Conservation (phyloP, 2,797 vertebrate species). For the Capromys pilorides region DNA sequence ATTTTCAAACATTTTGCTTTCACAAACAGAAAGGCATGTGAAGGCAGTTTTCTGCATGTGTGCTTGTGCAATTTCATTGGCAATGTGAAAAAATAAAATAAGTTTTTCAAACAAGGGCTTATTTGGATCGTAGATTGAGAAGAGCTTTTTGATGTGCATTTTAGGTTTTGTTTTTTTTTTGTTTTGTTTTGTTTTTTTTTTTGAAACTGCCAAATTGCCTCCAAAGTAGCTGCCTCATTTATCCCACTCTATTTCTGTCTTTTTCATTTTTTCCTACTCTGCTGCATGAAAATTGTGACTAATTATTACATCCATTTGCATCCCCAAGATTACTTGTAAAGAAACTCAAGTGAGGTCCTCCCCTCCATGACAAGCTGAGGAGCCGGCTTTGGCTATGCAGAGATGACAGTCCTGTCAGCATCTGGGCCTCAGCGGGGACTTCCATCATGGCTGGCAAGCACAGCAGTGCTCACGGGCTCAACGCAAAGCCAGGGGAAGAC, state of each 20-base stretch:
- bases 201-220: not conserved
- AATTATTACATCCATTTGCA: conserved; percentile 36
- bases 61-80: not conserved
- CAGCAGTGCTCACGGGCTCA: not conserved
- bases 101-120: not conserved
- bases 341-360: not conserved
- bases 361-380: not conserved
- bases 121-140: not conserved
- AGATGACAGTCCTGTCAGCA: not conserved
- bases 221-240: not conserved
- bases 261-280: conserved; percentile 30
- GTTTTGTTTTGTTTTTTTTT: not conserved
- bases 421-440: not conserved
- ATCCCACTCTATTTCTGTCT: not conserved
- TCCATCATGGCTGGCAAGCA: not conserved
- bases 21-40: not conserved
- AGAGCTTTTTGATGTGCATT: not conserved
- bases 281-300: conserved; percentile 29
- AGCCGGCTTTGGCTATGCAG: not conserved
- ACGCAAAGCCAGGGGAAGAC: not conserved
- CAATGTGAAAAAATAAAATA: not conserved
- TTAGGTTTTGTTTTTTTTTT: not conserved
- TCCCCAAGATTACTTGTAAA: not conserved
- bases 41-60: not conserved
- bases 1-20: conserved; percentile 31